Evolutionary conservation across 2,888 invertebrate species (phyloP).

Genomic region (Hirtodrosophila histrioides): DNA sequence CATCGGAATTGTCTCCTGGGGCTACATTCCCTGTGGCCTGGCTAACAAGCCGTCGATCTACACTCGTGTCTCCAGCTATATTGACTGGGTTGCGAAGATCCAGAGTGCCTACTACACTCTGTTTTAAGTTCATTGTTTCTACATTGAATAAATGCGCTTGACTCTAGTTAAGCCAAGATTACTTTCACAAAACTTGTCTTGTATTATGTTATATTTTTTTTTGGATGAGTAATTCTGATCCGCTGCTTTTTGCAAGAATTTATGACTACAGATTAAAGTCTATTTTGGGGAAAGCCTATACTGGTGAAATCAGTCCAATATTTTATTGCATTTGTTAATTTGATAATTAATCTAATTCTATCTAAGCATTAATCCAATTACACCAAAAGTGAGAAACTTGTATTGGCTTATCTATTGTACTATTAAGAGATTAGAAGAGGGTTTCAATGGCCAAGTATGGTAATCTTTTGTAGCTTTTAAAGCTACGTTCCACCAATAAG

Average conservation of each 20-base stretch:
- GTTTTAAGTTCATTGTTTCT: constrained; percentile 38
- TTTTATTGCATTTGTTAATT: too few relatives aligned
- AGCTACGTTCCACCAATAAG: too few relatives aligned
- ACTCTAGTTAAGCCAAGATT: constrained; percentile 12
- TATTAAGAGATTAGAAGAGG: too few relatives aligned
- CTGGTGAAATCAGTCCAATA: too few relatives aligned
- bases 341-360: too few relatives aligned
- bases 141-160: constrained; percentile 32
- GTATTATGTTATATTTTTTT: not conserved
- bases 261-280: not conserved
- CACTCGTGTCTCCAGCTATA: constrained; percentile 84
- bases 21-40: constrained; percentile 84
- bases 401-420: too few relatives aligned
- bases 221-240: not conserved
- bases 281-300: too few relatives aligned
- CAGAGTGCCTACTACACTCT: constrained; percentile 71
- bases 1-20: constrained; percentile 86
- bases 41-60: constrained; percentile 84
- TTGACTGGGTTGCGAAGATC: constrained; percentile 82
- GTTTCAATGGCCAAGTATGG: too few relatives aligned
- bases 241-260: not conserved
- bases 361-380: too few relatives aligned
- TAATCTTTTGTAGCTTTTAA: too few relatives aligned
- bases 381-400: too few relatives aligned
- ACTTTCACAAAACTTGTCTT: not conserved